These are phyloP conservation scores for Pediacus dermestoides DNA, from an alignment of 2,888 invertebrate genomes.

Conservation along the genomic window DNA sequence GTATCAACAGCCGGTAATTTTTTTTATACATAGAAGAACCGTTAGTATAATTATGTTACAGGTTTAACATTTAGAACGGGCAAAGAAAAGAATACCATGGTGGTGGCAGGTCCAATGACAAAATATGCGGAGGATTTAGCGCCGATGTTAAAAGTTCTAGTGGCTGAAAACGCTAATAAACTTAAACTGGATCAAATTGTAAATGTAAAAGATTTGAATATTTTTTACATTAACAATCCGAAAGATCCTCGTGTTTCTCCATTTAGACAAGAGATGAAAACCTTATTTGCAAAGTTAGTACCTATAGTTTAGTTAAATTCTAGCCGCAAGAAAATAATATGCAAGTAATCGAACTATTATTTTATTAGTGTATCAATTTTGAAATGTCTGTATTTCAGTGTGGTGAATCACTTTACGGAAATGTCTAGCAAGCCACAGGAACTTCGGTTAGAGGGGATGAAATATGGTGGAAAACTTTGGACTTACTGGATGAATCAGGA, in stretches of 20 bases:
- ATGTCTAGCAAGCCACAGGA: constrained; percentile 33
- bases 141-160: constrained; percentile 68
- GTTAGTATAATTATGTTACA: not conserved
- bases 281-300: constrained; percentile 35
- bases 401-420: constrained; percentile 49
- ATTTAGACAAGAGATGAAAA: constrained; percentile 63
- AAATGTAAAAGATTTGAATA: constrained; percentile 62
- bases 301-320: constrained; percentile 25
- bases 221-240: constrained; percentile 75
- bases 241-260: constrained; percentile 71
- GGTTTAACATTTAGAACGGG: constrained; percentile 69
- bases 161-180: constrained; percentile 53
- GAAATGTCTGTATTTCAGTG: constrained; percentile 33
- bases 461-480: constrained; percentile 66
- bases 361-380: constrained; percentile 13
- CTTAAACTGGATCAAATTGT: constrained; percentile 61
- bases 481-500: constrained; percentile 73
- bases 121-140: constrained; percentile 74
- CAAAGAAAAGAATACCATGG: constrained; percentile 70
- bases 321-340: not conserved
- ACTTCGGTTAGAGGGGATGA: constrained; percentile 47
- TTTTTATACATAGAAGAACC: constrained; percentile 4
- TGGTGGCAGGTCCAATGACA: constrained; percentile 78
- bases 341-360: constrained; percentile 32
- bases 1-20: constrained; percentile 48